These are phyloP conservation scores for Alcedo atthis DNA, from an alignment of 2,797 vertebrate genomes.

Conservation along the genomic window DNA sequence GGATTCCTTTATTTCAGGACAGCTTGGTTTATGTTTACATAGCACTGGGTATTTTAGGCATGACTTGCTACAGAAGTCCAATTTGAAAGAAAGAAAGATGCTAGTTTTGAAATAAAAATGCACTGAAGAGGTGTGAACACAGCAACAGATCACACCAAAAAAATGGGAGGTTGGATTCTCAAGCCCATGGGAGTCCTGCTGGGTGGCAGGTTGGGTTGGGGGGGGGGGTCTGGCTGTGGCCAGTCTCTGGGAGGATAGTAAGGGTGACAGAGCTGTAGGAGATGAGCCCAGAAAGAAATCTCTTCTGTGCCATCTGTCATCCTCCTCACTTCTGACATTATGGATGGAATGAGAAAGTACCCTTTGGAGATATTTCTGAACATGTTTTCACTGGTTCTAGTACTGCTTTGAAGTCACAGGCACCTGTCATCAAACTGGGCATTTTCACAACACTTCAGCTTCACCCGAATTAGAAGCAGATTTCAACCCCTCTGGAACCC, in stretches of 20 bases:
- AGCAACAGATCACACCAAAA: conserved; percentile 46
- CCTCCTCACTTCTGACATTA: neutral
- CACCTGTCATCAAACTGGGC: neutral
- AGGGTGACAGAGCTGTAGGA: neutral
- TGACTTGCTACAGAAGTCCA: conserved; percentile 26
- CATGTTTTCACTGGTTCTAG: neutral
- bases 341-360: neutral
- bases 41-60: conserved; percentile 7
- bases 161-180: conserved; percentile 27
- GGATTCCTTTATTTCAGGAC: neutral
- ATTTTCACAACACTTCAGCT: neutral
- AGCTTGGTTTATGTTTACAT: conserved; percentile 31
- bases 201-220: neutral
- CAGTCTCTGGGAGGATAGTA: neutral
- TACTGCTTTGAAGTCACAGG: neutral
- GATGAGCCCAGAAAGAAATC: neutral
- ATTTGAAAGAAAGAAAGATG: neutral
- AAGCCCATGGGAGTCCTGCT: neutral
- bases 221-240: neutral
- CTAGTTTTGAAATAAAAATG: conserved; percentile 11
- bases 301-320: neutral
- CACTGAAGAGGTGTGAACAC: neutral
- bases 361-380: neutral
- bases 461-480: neutral
- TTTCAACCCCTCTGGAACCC: neutral